Evolutionary conservation across 2,113 vertebrate genomes (phyloP), one percentile per base, ranked within the genome.

Genomic region (Chlamydotis undulata): DNA sequence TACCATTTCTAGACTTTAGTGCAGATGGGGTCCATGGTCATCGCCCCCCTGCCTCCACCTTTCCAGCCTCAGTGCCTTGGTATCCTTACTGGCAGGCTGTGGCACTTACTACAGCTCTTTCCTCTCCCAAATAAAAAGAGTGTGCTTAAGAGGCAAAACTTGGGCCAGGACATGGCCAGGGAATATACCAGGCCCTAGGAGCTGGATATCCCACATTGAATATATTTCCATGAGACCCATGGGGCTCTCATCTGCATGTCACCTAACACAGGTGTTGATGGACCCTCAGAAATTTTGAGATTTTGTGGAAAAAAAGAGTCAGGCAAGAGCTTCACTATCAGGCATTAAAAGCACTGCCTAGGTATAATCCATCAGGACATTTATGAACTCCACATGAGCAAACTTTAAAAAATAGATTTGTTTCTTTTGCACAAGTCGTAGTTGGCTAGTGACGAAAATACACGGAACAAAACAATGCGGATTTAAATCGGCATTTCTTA

Each of bases 31-130:
- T 83, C 43, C 15, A 12, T 28, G 14, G 22, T 60, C 10, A n/a
- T 49, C 13, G 12, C 29, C 9, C 2, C 4, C 2, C 14, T 31
- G 0, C 7, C 13, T 12, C 12, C 18, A 43, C 19, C 6, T 65
- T 83, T 31, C 14, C 45, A 26, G 1, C 24, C 21, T 41, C 13
- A 63, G 25, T 57, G 31, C 17, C 52, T 80, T 57, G n/a, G 5
- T 70, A 67, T 21, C 33, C 24, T 57, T 7, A 28, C 15, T 26
- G 5, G 37, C 17, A 84, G 22, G 19, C 33, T 55, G 47, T 63
- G 56, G 13, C 25, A 43, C 41, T 84, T 31, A 35, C 19, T 8
- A 59, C 22, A 63, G 33, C 31, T 55, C 70, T 64, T 83, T 90
- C 7, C 6, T 79, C 86, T 63, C 61, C n/a, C n/a, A 55, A 65